These are phyloP conservation scores for Protaetia brevitarsis DNA, from an alignment of 1,140 invertebrate species.

Conservation along the genomic window DNA sequence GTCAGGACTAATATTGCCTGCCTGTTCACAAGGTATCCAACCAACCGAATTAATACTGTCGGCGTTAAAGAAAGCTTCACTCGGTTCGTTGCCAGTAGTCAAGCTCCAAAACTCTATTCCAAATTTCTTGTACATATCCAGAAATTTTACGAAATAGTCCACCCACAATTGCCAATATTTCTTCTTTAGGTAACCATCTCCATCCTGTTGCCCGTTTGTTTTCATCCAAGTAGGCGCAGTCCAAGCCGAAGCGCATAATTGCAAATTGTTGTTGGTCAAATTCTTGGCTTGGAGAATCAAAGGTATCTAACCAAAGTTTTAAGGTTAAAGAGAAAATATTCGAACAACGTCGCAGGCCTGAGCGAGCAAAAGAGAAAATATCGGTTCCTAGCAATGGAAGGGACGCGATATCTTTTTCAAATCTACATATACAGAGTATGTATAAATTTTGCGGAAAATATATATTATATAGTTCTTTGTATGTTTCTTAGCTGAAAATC, in stretches of 20 bases:
- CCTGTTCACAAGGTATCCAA: constrained; percentile 58
- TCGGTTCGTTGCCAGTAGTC: constrained; percentile 49
- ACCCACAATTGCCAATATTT: constrained; percentile 39
- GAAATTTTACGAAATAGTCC: constrained; percentile 44
- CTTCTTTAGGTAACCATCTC: constrained; percentile 57
- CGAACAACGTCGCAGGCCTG: too few relatives aligned
- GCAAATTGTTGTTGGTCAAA: constrained; percentile 43
- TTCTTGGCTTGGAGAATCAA: constrained; percentile 24
- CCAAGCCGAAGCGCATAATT: constrained; percentile 65
- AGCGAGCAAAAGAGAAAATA: too few relatives aligned
- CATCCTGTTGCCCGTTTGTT: constrained; percentile 63
- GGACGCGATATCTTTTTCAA: too few relatives aligned
- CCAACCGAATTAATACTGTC: constrained; percentile 67
- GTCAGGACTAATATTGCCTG: too few relatives aligned
- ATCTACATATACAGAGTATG: too few relatives aligned
- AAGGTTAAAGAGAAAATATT: too few relatives aligned
- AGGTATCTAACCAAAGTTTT: too few relatives aligned
- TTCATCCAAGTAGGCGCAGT: constrained; percentile 93
- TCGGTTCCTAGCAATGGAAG: too few relatives aligned
- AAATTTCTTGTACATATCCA: constrained; percentile 44
- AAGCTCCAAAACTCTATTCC: constrained; percentile 45
- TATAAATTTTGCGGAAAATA: too few relatives aligned
- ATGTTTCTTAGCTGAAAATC: too few relatives aligned
- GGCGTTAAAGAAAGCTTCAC: constrained; percentile 45
- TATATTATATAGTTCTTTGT: too few relatives aligned